phyloP scores from a whole-genome alignment of 2,797 vertebrate species.

The Synaphobranchus kaupii region DNA sequence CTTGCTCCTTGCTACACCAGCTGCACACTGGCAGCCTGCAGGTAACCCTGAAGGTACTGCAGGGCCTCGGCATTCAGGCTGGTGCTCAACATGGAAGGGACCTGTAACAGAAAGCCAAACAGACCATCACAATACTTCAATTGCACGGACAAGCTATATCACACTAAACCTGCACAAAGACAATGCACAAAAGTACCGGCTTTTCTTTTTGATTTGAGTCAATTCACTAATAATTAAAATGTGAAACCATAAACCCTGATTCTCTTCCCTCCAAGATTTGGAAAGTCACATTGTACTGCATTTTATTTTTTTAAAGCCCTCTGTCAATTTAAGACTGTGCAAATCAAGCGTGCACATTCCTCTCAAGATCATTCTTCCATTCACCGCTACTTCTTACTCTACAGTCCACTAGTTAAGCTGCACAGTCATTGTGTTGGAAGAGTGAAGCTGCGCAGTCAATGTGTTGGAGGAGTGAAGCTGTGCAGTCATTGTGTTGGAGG shows the following conservation, averaged over 20 bases:
- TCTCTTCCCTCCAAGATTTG: too few species aligned
- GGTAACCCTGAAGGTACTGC: conserved; percentile 93
- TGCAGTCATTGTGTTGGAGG: too few species aligned
- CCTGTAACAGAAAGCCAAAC: conserved; percentile 64
- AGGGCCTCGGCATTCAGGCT: conserved; percentile 92
- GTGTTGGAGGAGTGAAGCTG: neutral
- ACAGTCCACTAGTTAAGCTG: neutral
- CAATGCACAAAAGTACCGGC: neutral
- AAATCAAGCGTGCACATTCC: too few species aligned
- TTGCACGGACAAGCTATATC: neutral
- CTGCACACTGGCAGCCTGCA: conserved; percentile 90
- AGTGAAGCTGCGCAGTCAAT: neutral
- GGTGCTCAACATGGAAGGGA: conserved; percentile 93
- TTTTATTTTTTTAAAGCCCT: too few species aligned
- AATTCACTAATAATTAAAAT: too few species aligned
- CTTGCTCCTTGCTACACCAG: conserved; percentile 71
- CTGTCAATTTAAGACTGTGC: too few species aligned
- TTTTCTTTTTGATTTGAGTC: too few species aligned
- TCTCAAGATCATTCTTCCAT: too few species aligned
- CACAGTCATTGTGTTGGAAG: neutral
- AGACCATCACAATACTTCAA: conserved; percentile 27
- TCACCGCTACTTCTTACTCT: too few species aligned
- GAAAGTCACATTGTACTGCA: too few species aligned
- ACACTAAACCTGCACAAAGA: neutral
- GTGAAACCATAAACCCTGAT: too few species aligned